Conservation (phyloP, 2,797 vertebrate genomes). For the Vipera latastei region DNA sequence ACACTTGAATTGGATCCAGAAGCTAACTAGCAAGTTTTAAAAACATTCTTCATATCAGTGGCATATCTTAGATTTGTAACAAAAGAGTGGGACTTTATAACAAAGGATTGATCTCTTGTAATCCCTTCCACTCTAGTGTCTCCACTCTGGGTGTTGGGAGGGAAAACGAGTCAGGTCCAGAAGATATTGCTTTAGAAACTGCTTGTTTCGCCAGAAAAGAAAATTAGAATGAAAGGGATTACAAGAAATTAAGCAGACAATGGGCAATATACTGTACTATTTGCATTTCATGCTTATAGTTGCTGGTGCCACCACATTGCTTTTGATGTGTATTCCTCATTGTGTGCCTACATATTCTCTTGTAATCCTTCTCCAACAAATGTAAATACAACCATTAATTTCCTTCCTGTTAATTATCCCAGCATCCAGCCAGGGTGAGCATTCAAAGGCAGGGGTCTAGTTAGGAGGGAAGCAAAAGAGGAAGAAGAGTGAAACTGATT, state of each 20-base stretch:
- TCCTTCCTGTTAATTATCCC: not conserved
- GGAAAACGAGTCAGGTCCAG: not conserved
- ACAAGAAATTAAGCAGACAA: not conserved
- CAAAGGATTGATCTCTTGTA: not conserved
- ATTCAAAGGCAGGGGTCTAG: not conserved
- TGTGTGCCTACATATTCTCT: not conserved
- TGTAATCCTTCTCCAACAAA: not conserved
- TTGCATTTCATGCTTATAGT: not conserved
- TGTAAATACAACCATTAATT: not conserved
- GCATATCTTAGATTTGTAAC: not conserved
- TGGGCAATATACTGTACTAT: not conserved
- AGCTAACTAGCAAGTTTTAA: not conserved
- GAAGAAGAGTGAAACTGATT: not conserved
- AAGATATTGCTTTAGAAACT: not conserved
- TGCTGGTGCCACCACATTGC: not conserved
- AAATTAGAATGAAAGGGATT: not conserved
- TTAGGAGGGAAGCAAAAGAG: not conserved
- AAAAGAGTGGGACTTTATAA: not conserved
- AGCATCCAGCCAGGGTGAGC: not conserved
- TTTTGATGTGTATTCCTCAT: not conserved
- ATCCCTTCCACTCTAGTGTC: not conserved
- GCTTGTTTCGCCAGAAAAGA: not conserved
- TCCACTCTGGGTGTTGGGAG: not conserved
- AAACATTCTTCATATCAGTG: not conserved
- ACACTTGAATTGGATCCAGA: not conserved